Evolutionary conservation across 2,113 vertebrate species (phyloP).

Genomic region (Glaucomys volans): DNA sequence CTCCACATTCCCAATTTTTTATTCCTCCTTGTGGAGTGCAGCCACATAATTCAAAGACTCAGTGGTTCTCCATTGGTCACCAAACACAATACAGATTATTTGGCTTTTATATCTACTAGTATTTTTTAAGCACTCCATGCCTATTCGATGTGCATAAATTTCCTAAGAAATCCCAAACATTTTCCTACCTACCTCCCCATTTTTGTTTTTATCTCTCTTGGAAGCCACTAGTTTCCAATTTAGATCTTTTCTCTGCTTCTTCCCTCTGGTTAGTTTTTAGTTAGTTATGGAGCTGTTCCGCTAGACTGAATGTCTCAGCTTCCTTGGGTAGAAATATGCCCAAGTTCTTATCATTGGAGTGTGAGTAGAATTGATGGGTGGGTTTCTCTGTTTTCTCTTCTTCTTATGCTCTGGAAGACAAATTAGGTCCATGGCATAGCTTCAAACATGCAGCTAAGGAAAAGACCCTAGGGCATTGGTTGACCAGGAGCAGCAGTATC

Average conservation of each 20-base stretch:
- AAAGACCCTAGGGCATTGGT: no score
- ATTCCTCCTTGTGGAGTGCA: background rate
- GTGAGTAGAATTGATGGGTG: background rate
- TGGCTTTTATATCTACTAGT: background rate
- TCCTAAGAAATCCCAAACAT: background rate
- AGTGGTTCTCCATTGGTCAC: background rate
- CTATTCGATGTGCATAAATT: background rate
- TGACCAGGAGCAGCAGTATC: background rate
- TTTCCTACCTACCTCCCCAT: background rate
- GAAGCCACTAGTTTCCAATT: background rate
- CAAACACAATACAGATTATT: background rate
- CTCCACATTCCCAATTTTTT: background rate
- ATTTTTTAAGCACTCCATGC: background rate
- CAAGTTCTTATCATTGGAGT: background rate
- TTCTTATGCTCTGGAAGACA: background rate
- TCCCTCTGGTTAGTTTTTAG: background rate
- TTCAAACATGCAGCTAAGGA: background rate
- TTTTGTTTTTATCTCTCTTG: background rate
- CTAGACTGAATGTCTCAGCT: background rate
- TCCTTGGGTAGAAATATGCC: background rate
- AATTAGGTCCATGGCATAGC: background rate
- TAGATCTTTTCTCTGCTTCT: background rate
- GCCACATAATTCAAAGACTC: background rate
- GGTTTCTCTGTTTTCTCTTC: background rate
- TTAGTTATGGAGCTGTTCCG: background rate